Conservation (phyloP, 1,140 invertebrate genomes). For the Drosophila kohkoa region DNA sequence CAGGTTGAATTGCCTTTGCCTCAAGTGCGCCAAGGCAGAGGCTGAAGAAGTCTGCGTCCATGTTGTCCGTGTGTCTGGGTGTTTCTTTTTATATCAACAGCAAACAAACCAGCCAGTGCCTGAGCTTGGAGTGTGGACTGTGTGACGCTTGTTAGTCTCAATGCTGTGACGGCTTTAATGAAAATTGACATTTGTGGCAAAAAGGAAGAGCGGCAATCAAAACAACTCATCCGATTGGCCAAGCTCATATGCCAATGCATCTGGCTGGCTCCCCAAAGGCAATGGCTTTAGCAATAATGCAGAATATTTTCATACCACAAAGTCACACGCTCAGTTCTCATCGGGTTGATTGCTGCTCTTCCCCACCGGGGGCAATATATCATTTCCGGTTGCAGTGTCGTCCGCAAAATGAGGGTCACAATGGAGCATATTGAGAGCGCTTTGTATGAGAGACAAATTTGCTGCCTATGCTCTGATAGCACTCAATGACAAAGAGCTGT, state of each 20-base stretch:
- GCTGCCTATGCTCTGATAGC: constrained; percentile 20
- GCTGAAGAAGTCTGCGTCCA: constrained; percentile 2
- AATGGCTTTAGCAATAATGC: constrained; percentile 32
- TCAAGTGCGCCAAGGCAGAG: background rate
- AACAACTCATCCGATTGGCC: constrained; percentile 46
- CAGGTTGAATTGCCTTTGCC: background rate
- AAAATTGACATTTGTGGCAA: constrained; percentile 51
- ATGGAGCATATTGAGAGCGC: constrained; percentile 45
- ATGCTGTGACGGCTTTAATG: constrained; percentile 36
- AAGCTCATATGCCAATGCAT: constrained; percentile 14
- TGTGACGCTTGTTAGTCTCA: background rate
- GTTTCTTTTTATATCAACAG: constrained; percentile 4
- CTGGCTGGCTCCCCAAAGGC: background rate
- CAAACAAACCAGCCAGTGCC: constrained; percentile 20
- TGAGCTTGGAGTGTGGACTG: too few relatives aligned
- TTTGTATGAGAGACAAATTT: constrained; percentile 48
- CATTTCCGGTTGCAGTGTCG: constrained; percentile 44
- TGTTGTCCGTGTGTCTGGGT: background rate
- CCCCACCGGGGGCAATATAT: constrained; percentile 38
- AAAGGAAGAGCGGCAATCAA: constrained; percentile 52
- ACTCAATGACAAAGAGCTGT: constrained; percentile 21
- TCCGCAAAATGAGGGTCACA: constrained; percentile 23
- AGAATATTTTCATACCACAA: constrained; percentile 31
- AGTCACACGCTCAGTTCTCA: background rate
- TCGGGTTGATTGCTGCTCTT: constrained; percentile 37